phyloP scores from a whole-genome alignment of 2,113 vertebrate species.

The Nymphicus hollandicus region DNA sequence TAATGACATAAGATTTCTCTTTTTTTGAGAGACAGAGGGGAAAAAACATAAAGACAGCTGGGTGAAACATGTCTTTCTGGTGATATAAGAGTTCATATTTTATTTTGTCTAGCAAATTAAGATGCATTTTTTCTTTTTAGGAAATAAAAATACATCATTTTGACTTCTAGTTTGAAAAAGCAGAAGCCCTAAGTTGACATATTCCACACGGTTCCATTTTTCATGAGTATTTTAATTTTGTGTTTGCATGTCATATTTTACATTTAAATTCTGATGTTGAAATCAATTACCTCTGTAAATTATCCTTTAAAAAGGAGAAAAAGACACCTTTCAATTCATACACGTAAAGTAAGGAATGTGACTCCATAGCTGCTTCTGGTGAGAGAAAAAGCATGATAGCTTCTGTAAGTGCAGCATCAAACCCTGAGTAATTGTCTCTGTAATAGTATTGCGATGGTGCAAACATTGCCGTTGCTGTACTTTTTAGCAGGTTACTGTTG shows the following conservation, averaged over 20 bases:
- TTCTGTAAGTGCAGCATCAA: neutral
- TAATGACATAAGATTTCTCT: neutral
- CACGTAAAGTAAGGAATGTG: fast-evolving
- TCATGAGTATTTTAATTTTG: neutral
- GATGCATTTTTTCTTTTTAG: neutral
- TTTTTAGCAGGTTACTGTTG: conserved; percentile 5
- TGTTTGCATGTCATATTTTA: fast-evolving
- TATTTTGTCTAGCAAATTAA: conserved; percentile 20
- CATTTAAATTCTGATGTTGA: neutral
- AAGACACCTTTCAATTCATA: neutral
- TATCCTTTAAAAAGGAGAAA: neutral
- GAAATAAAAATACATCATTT: neutral
- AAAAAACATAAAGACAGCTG: neutral
- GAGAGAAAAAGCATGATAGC: neutral
- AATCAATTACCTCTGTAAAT: neutral
- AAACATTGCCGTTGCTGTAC: neutral
- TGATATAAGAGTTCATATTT: neutral
- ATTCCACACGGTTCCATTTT: neutral
- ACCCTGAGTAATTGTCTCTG: neutral
- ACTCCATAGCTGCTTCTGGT: neutral
- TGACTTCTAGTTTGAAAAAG: neutral
- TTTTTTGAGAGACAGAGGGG: neutral
- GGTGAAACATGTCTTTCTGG: neutral
- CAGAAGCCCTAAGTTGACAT: neutral
- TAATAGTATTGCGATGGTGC: neutral